Evolutionary conservation across 2,113 vertebrate species (phyloP).

Genomic region (Herpailurus yagouaroundi): DNA sequence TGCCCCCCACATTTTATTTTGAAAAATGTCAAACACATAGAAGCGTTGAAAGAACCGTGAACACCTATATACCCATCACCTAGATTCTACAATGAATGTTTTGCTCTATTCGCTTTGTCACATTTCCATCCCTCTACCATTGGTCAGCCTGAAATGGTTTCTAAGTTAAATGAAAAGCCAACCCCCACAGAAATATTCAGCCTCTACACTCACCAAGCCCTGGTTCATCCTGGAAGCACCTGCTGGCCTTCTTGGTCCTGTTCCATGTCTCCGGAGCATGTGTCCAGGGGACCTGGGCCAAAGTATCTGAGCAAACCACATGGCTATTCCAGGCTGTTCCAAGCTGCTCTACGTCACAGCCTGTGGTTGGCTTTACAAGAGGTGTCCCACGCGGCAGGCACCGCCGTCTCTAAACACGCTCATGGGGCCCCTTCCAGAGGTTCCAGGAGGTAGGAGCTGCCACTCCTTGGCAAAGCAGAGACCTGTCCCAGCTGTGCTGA

Average conservation of each 20-base stretch:
- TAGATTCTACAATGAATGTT: background rate
- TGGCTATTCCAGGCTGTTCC: background rate
- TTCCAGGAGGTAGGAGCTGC: background rate
- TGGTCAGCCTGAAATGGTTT: background rate
- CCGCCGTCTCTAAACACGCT: background rate
- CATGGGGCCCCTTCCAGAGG: background rate
- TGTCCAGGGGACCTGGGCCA: background rate
- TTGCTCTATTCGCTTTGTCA: background rate
- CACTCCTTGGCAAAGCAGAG: too few relatives aligned
- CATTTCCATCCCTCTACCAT: background rate
- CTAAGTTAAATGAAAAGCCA: background rate
- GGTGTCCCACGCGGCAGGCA: too few relatives aligned
- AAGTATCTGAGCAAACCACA: background rate
- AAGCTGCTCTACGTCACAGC: background rate
- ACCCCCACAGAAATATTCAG: background rate
- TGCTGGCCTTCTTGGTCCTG: background rate
- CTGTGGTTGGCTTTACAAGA: background rate
- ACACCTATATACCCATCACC: too few relatives aligned
- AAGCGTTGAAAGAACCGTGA: background rate
- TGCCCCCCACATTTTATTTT: background rate
- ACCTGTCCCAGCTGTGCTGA: background rate
- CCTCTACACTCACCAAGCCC: background rate
- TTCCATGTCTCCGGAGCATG: background rate
- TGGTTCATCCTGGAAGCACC: background rate
- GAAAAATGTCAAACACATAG: background rate